Conservation (phyloP, 2,797 vertebrate species). For the Enteromius anoplus region DNA sequence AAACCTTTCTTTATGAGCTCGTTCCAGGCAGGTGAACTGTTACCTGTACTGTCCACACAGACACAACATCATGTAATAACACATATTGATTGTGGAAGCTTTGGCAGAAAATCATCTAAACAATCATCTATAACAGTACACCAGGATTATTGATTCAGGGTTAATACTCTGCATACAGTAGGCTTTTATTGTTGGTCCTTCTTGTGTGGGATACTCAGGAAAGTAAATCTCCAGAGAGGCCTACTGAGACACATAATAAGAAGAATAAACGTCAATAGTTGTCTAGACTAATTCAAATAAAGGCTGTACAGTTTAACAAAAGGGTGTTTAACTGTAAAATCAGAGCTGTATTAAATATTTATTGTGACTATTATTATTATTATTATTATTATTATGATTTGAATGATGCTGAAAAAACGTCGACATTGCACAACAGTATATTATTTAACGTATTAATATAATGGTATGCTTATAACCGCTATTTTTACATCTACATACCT, state of each 20-base stretch:
- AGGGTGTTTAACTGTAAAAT: not conserved
- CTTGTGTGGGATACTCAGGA: not conserved
- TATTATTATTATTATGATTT: not conserved
- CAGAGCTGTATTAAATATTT: not conserved
- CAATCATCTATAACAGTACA: not conserved
- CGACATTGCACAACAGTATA: not conserved
- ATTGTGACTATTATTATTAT: no score
- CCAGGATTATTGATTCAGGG: not conserved
- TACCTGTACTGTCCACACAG: not conserved
- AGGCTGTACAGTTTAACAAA: not conserved
- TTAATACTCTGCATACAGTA: not conserved
- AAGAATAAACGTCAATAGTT: not conserved
- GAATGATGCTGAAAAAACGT: not conserved
- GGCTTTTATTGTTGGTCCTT: not conserved
- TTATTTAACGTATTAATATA: not conserved
- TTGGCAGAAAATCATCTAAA: not conserved
- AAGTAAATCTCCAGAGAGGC: not conserved
- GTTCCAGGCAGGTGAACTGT: conserved; percentile 7
- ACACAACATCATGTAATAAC: not conserved
- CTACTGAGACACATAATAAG: not conserved
- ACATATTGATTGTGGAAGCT: no score
- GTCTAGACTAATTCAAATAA: conserved; percentile 28
- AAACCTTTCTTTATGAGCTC: conserved; percentile 12
- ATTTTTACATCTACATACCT: not conserved
- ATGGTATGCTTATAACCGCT: not conserved